Base-by-base conservation (phyloP, 2,797 vertebrate genomes). In the Oryzias sinensis region DNA sequence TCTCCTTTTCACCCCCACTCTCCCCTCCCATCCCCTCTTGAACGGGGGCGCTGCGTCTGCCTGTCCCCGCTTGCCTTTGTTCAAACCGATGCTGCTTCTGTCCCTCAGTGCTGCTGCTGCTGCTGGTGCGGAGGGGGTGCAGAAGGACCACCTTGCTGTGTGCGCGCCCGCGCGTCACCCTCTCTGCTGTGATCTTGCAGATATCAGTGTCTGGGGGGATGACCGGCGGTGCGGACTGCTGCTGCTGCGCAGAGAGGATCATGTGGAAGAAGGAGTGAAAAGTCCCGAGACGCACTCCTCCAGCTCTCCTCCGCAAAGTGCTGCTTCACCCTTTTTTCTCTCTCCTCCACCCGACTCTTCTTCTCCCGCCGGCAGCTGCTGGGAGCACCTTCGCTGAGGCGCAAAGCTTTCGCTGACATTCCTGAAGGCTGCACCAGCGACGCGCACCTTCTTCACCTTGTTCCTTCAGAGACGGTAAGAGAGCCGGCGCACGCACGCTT, bases 61-160 rank as follows among this genome's bases (percentile, higher is more conserved):
- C 72, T 74, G 83, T 87, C 85, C 87, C 60, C 69, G 81, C 78
- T 87, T 79, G 84, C 85, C 84, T 90, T 90, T 90, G 89, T 90
- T 90, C 84, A 83, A 82, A 84, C 84, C 77, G 79, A 76, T 82
- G 64, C 70, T 42, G 82, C 65, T 65, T 80, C 79, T 81, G 72
- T 82, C 80, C 65, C 62, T 81, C 56, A 44, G 43, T 44, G 52
- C 74, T 67, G 58, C 65, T 59, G 65, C 76, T 77, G 69, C 79
- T 70, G 82, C 69, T 63, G 71, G 63, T 59, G 55, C 76, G 75
- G 69, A 57, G 48, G 69, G 67, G 56, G 45, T 5, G 20, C 45
- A 24, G 11, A 71, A 33, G 62, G 66, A 83, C 73, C 72, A 87
- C 81, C 81, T 87, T 73, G 60, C 53, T 47, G 20, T 45, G 41